phyloP scores from a whole-genome alignment of 2,888 invertebrate species.

The Pherbina coryleti region DNA sequence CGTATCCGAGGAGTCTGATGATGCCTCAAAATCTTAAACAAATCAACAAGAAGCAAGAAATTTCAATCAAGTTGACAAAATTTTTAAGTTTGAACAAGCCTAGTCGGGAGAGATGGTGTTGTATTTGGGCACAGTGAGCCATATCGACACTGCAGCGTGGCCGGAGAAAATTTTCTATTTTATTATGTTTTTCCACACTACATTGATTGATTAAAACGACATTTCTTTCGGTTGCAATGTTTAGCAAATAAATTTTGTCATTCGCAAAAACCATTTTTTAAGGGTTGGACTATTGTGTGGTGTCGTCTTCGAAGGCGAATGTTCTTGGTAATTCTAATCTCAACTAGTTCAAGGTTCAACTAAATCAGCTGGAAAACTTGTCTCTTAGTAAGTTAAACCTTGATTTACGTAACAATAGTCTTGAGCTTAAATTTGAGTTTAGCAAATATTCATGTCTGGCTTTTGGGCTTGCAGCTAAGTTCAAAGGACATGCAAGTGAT shows the following conservation, averaged over 20 bases:
- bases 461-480: neutral
- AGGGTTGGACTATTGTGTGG: neutral
- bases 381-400: conserved; percentile 36
- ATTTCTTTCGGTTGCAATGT: conserved; percentile 12
- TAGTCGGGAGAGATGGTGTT: neutral
- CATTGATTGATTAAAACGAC: neutral
- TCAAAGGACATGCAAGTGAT: conserved; percentile 16
- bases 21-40: conserved; percentile 4
- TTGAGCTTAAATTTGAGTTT: neutral
- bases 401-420: conserved; percentile 5
- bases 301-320: conserved; percentile 26
- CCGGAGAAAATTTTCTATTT: conserved; percentile 9
- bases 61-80: conserved; percentile 26
- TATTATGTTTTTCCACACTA: neutral
- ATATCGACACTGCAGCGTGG: neutral
- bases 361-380: conserved; percentile 61
- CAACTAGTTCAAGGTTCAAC: conserved; percentile 56
- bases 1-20: conserved; percentile 47
- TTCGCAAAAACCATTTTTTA: conserved; percentile 8
- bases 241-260: conserved; percentile 35
- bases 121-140: neutral
- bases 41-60: neutral
- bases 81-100: neutral
- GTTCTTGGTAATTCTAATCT: conserved; percentile 11
- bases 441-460: neutral